Conservation (phyloP, 1,140 invertebrate genomes). For the Listronotus bonariensis region DNA sequence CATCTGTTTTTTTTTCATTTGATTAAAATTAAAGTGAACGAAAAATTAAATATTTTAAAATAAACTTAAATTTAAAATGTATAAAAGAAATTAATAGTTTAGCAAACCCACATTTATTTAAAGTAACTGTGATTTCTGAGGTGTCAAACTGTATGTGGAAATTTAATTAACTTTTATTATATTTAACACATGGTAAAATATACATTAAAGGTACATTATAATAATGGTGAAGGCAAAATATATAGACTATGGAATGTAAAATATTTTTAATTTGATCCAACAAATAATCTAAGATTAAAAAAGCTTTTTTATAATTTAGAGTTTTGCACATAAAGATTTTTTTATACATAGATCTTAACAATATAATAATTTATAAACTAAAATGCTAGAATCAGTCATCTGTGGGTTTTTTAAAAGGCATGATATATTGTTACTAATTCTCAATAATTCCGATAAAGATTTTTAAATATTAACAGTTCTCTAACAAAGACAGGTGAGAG, state of each 20-base stretch:
- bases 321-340: constrained; percentile 2
- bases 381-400: constrained; percentile 12
- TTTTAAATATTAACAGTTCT: constrained; percentile 8
- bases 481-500: background rate
- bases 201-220: background rate
- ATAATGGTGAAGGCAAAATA: too few relatives aligned
- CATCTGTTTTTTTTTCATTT: too few relatives aligned
- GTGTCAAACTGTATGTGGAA: background rate
- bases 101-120: too few relatives aligned
- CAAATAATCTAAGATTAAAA: background rate
- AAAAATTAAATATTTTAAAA: too few relatives aligned
- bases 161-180: background rate
- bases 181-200: constrained; percentile 1
- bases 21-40: too few relatives aligned
- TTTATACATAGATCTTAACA: constrained; percentile 13
- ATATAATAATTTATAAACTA: constrained; percentile 2
- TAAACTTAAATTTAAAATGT: too few relatives aligned
- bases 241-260: background rate
- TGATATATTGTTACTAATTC: constrained; percentile 14
- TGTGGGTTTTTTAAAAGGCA: constrained; percentile 11
- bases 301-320: background rate
- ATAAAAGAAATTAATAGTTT: too few relatives aligned
- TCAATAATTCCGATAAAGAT: constrained; percentile 3
- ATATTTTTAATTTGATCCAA: background rate
- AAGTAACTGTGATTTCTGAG: too few relatives aligned